A percentile compares a stretch with the other conserved stretches of the same genome.
Conservation (phyloP, 2,797 vertebrate genomes). For the Capromys pilorides region DNA sequence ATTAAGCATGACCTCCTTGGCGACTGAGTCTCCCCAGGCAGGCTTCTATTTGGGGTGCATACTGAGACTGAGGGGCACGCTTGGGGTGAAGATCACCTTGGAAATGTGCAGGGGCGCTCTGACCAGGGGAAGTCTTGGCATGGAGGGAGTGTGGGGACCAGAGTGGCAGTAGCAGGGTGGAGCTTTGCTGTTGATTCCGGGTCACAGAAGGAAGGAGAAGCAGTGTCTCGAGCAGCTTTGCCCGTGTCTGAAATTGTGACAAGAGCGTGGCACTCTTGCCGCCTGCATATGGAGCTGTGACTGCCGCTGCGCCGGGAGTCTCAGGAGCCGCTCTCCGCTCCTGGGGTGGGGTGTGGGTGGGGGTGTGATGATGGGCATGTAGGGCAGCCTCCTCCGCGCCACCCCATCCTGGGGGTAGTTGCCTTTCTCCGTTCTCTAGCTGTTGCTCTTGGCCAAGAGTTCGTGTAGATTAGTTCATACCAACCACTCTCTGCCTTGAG, state of each 20-base stretch:
- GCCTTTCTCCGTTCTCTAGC: constrained; percentile 16
- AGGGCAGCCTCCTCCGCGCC: background rate
- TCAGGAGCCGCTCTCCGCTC: too few species aligned
- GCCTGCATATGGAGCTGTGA: background rate
- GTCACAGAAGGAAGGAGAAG: accelerated
- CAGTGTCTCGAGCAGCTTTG: background rate
- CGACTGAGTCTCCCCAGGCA: background rate
- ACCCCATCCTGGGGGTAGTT: background rate
- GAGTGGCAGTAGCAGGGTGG: background rate
- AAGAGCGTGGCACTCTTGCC: background rate
- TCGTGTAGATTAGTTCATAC: constrained; percentile 44
- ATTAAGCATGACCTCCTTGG: background rate
- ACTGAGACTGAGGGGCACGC: background rate
- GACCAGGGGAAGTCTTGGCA: background rate
- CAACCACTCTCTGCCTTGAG: constrained; percentile 29
- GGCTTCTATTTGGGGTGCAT: background rate
- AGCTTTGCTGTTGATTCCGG: background rate
- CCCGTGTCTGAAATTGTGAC: background rate
- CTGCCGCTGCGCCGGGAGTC: background rate
- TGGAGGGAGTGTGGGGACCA: too few species aligned
- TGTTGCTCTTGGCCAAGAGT: constrained; percentile 57
- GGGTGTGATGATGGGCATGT: too few species aligned
- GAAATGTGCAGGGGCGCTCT: background rate
- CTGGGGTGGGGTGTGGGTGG: too few species aligned
- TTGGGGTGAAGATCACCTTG: background rate